Conservation (phyloP, 2,888 invertebrate genomes). For the Stenodera caucasica region DNA sequence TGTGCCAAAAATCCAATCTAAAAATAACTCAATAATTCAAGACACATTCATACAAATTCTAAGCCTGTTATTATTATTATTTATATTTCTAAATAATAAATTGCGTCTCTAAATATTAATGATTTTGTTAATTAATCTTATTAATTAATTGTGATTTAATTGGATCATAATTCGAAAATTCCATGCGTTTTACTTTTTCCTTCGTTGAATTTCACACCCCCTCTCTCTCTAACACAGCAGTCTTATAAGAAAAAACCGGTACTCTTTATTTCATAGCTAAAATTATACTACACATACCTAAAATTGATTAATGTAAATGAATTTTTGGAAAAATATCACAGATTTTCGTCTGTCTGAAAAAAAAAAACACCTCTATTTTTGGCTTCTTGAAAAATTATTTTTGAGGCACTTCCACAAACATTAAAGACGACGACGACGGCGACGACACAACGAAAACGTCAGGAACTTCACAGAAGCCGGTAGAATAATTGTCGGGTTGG, state of each 20-base stretch:
- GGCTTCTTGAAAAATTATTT: not conserved
- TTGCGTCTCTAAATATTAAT: too few relatives aligned
- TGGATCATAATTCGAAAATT: not conserved
- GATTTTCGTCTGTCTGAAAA: not conserved
- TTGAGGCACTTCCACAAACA: slow-evolving; percentile 3
- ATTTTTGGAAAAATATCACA: not conserved
- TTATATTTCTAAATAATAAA: too few relatives aligned
- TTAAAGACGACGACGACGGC: not conserved
- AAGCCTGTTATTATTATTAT: too few relatives aligned
- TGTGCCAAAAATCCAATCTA: slow-evolving; percentile 1
- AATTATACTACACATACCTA: not conserved
- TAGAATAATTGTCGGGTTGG: slow-evolving; percentile 46
- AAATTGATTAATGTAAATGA: not conserved
- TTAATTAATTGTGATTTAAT: too few relatives aligned
- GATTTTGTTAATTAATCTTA: too few relatives aligned
- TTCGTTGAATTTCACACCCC: not conserved
- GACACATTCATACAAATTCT: not conserved
- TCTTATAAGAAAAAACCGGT: not conserved
- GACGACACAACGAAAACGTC: slow-evolving; percentile 32
- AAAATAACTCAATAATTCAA: not conserved
- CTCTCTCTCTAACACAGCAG: not conserved
- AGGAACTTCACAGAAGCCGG: slow-evolving; percentile 43
- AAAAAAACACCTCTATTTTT: not conserved
- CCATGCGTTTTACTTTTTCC: not conserved
- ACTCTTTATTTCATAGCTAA: not conserved